phyloP scores from a whole-genome alignment of 2,888 invertebrate species.

The Bellardia pandia region DNA sequence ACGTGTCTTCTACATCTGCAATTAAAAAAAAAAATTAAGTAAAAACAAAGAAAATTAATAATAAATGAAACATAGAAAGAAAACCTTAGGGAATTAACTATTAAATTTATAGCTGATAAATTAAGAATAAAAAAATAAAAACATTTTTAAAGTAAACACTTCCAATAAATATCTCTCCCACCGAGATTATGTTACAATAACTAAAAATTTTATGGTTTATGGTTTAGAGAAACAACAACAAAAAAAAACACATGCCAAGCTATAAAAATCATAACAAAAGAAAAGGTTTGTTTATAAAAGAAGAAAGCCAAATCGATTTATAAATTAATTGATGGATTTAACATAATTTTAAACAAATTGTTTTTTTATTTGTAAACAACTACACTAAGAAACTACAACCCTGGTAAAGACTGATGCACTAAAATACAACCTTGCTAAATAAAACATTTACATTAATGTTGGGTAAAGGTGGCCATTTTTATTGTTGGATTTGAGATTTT shows the following conservation, averaged over 20 bases:
- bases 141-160: background rate
- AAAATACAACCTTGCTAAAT: background rate
- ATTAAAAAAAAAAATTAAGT: conserved; percentile 16
- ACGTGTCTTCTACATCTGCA: conserved; percentile 46
- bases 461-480: too few relatives aligned
- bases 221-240: background rate
- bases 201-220: background rate
- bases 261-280: background rate
- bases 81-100: conserved; percentile 7
- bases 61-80: conserved; percentile 17
- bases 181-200: conserved; percentile 46
- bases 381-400: too few relatives aligned
- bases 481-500: too few relatives aligned
- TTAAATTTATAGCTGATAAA: conserved; percentile 24
- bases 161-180: conserved; percentile 41
- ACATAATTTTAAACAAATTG: background rate
- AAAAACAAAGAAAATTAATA: conserved; percentile 16
- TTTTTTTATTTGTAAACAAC: too few relatives aligned
- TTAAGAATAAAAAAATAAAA: background rate
- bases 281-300: background rate
- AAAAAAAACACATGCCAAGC: background rate
- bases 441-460: too few relatives aligned
- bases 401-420: too few relatives aligned
- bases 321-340: background rate
- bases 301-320: background rate